Evolutionary conservation across 1,140 invertebrate species (phyloP), one percentile per base, ranked within the genome.

Genomic region (Lepidotrigona ventralis): DNA sequence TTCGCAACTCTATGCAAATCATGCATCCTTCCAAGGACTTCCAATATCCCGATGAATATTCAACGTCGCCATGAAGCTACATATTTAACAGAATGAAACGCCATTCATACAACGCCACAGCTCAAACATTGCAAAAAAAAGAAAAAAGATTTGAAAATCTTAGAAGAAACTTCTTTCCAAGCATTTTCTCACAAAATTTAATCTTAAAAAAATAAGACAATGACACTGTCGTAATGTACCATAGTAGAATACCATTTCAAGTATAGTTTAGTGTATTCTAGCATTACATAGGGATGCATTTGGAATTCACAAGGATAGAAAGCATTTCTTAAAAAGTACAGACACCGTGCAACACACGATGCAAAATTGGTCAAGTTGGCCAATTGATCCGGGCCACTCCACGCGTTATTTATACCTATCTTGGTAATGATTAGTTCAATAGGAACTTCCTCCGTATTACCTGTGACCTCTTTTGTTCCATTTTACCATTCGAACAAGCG

Each of bases 351-450:
- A n/a, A 56, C 58, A n/a, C 21, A 63, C 33, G 39, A 33, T 23
- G 56, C 56, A 64, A 88, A 89, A 88, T 88, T 88, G 76, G 58
- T 51, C 81, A 72, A 79, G 69, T 60, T 64, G 79, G 68, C 78
- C 87, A 89, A 89, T 89, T 89, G 87, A 84, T 86, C 46, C 71
- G 73, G 82, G 68, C 64, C 80, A 79, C 79, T 85, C 85, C 76
- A 54, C 21, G 77, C 80, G 77, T 89, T 89, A 89, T 89, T 89
- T 89, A 81, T 87, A 87, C 79, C 87, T 83, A 89, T 89, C 84
- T 86, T 88, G 79, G 39, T 88, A 89, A 89, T 89, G 88, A 89
- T 89, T 87, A 89, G 88, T 89, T 89, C 83, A 89, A 89, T 89
- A 85, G 85, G 87, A 39, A 89, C 88, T 89, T 89, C 88, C 88